phyloP scores from a whole-genome alignment of 1,140 invertebrate genomes.

The Colletes gigas region DNA sequence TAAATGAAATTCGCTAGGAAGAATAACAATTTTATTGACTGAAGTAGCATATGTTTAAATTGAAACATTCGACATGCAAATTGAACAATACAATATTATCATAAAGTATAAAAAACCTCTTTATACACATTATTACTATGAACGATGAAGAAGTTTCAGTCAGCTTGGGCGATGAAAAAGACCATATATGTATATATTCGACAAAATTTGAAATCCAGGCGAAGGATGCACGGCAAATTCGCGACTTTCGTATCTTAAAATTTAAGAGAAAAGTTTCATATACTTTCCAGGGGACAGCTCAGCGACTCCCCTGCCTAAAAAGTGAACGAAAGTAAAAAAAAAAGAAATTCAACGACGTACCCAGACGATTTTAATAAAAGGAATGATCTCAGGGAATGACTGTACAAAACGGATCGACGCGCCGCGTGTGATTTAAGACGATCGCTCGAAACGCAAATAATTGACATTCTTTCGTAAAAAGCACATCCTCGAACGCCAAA shows the following conservation, averaged over 20 bases:
- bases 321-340: background rate
- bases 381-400: slow-evolving; percentile 32
- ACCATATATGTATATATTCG: background rate
- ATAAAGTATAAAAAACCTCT: background rate
- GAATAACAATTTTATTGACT: background rate
- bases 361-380: background rate
- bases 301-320: too few relatives aligned
- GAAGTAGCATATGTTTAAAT: background rate
- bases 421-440: background rate
- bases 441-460: background rate
- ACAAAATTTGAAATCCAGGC: too few relatives aligned
- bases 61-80: background rate
- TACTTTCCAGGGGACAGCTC: too few relatives aligned
- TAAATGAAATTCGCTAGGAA: too few relatives aligned
- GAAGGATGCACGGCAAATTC: too few relatives aligned
- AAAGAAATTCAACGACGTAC: background rate
- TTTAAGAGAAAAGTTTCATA: too few relatives aligned
- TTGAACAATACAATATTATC: background rate
- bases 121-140: background rate
- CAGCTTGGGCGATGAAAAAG: background rate
- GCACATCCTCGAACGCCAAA: background rate
- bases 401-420: background rate
- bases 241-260: too few relatives aligned
- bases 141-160: background rate
- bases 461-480: background rate